Conservation (phyloP, 2,113 vertebrate genomes). For the Nibea coibor region DNA sequence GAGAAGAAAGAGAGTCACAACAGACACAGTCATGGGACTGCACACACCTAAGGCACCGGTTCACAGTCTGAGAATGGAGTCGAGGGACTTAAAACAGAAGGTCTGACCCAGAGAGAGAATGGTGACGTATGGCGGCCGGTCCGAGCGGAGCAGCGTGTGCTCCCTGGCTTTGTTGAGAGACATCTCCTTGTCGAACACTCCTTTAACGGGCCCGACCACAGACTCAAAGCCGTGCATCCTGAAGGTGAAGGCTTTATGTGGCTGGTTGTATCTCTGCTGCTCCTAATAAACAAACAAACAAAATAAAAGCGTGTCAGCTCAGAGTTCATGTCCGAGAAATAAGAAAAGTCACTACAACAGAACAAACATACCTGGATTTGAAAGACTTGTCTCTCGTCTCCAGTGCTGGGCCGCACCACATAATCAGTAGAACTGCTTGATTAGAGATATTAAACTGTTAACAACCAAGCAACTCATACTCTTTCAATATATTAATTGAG, state of each 20-base stretch:
- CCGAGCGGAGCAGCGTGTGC: conserved; percentile 95
- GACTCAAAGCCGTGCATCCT: conserved; percentile 98
- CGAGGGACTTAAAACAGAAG: neutral
- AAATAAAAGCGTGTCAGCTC: neutral
- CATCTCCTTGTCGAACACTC: conserved; percentile 98
- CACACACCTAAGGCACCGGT: neutral
- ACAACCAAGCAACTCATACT: neutral
- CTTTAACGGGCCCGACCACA: conserved; percentile 96
- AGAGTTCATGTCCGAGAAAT: neutral
- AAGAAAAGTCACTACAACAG: neutral
- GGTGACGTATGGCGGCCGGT: conserved; percentile 96
- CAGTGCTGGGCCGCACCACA: conserved; percentile 96
- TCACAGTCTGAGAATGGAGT: neutral
- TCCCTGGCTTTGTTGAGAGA: conserved; percentile 98
- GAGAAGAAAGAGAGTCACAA: neutral
- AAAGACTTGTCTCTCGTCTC: conserved; percentile 95
- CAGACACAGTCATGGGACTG: neutral
- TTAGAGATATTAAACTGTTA: conserved; percentile 19
- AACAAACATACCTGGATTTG: conserved; percentile 93
- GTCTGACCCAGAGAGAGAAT: conserved; percentile 95
- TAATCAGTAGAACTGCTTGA: conserved; percentile 94
- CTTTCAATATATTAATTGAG: neutral
- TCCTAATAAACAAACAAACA: conserved; percentile 82
- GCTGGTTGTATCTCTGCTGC: conserved; percentile 96
- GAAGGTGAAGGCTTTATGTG: conserved; percentile 97